Conservation (phyloP, 2,113 vertebrate genomes). For the Neolamprologus tretocephalus region DNA sequence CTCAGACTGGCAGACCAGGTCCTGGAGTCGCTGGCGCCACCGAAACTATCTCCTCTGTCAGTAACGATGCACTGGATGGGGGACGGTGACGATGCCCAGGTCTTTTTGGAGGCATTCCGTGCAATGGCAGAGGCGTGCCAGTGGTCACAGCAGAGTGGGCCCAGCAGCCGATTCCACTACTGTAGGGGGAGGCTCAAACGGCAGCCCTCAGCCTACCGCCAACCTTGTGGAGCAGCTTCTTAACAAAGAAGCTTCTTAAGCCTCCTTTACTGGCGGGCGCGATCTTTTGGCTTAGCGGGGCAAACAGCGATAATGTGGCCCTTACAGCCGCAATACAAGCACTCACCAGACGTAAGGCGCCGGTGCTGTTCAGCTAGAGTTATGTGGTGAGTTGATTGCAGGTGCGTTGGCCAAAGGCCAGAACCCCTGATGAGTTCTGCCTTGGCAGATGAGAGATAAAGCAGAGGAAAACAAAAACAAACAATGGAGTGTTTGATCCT, state of each 20-base stretch:
- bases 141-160: not conserved
- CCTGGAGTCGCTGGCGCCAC: not conserved
- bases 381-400: not conserved
- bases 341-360: not conserved
- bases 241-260: not conserved
- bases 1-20: not conserved
- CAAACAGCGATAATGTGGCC: not conserved
- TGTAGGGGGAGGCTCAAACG: not conserved
- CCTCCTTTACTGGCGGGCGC: not conserved
- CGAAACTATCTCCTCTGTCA: not conserved
- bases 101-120: not conserved
- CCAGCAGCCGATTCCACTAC: not conserved
- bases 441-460: not conserved
- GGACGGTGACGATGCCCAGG: not conserved
- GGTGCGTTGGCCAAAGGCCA: not conserved
- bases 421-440: not conserved
- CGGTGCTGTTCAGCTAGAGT: not conserved
- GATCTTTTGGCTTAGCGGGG: not conserved
- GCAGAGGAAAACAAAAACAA: not conserved
- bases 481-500: not conserved
- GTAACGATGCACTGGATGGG: not conserved
- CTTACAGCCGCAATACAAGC: not conserved
- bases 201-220: not conserved
- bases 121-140: not conserved
- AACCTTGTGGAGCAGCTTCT: not conserved